Evolutionary conservation across 2,888 invertebrate genomes (phyloP).

Genomic region (Scrobipalpa atriplicella): DNA sequence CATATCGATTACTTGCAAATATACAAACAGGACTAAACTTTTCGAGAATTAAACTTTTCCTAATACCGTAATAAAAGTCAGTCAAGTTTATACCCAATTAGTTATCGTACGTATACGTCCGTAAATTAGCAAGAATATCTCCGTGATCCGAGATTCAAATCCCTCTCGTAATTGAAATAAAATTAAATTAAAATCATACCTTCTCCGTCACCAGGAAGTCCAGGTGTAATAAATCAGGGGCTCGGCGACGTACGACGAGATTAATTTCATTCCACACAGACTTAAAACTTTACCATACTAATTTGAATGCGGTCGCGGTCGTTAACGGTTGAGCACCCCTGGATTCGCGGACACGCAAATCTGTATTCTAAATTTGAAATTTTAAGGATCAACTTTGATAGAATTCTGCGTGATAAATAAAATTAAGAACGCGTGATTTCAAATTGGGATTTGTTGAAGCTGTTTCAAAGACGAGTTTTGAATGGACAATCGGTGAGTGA

Average conservation of each 20-base stretch:
- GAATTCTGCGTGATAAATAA: conserved; percentile 18
- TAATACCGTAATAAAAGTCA: background rate
- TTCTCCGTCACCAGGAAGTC: conserved; percentile 39
- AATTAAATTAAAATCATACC: conserved; percentile 38
- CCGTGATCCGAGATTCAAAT: conserved; percentile 5
- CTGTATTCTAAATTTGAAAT: background rate
- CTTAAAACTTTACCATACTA: conserved; percentile 47
- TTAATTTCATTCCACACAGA: conserved; percentile 43
- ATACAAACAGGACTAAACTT: too few species aligned
- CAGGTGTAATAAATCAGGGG: conserved; percentile 49
- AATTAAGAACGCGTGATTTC: conserved; percentile 23
- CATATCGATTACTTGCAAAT: too few species aligned
- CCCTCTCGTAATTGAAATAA: conserved; percentile 20
- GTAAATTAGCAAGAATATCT: conserved; percentile 10
- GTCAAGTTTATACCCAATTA: conserved; percentile 12
- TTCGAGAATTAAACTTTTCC: background rate
- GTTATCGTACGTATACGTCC: background rate
- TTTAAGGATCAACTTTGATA: background rate
- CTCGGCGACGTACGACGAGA: conserved; percentile 40
- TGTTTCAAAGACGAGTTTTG: conserved; percentile 28
- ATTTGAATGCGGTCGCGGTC: conserved; percentile 41
- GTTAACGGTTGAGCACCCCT: conserved; percentile 40
- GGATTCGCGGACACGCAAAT: conserved; percentile 7
- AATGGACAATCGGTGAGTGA: conserved; percentile 27
- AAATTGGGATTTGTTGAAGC: conserved; percentile 29